Evolutionary conservation across 2,113 vertebrate genomes (phyloP).

Genomic region (Nerophis lumbriciformis): DNA sequence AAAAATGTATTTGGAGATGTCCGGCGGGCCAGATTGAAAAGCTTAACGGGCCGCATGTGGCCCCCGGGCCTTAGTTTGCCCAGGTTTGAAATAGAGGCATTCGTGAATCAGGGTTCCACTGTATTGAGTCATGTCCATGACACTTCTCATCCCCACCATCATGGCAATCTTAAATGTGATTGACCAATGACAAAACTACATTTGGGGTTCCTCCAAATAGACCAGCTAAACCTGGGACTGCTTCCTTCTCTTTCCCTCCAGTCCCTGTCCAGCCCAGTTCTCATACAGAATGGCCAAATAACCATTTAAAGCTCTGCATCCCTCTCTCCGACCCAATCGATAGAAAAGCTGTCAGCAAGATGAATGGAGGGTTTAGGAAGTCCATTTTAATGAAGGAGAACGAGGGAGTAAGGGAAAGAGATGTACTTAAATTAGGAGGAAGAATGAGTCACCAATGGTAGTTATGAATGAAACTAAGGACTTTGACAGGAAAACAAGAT

Average conservation of each 20-base stretch:
- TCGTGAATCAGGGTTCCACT: no score
- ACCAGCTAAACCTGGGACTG: slow-evolving; percentile 32
- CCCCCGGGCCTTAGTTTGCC: no score
- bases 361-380: slow-evolving; percentile 74
- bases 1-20: no score
- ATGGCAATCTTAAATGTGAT: slow-evolving; percentile 16
- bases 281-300: slow-evolving; percentile 46
- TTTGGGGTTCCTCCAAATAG: slow-evolving; percentile 25
- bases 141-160: slow-evolving; percentile 21
- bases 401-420: slow-evolving; percentile 52
- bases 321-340: slow-evolving; percentile 61
- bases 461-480: slow-evolving; percentile 31
- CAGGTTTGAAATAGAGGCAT: no score
- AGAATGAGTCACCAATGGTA: slow-evolving; percentile 23
- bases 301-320: slow-evolving; percentile 68
- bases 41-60: no score
- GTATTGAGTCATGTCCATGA: slow-evolving; percentile 25
- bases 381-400: slow-evolving; percentile 75
- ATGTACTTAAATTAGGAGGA: slow-evolving; percentile 41
- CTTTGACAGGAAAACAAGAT: slow-evolving; percentile 19
- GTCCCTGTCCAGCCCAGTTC: slow-evolving; percentile 35
- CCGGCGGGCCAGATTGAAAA: no score
- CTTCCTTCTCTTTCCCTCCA: slow-evolving; percentile 26
- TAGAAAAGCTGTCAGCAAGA: slow-evolving; percentile 72
- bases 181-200: slow-evolving; percentile 26